phyloP scores from a whole-genome alignment of 2,797 vertebrate genomes.

The Morus bassanus region DNA sequence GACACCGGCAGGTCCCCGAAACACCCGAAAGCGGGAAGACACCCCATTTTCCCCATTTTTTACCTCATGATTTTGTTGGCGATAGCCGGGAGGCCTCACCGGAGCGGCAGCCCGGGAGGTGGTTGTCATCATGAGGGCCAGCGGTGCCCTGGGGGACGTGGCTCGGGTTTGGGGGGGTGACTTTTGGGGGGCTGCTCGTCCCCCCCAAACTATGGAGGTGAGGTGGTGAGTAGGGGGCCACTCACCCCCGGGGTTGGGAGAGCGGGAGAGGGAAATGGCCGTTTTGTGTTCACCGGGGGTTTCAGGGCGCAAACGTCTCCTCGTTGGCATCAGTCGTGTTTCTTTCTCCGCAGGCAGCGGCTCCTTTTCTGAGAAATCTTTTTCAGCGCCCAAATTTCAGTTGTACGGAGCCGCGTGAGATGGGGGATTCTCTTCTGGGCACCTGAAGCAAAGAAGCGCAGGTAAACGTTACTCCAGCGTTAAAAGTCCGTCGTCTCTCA shows the following conservation, averaged over 20 bases:
- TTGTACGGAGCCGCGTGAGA: rapidly evolving
- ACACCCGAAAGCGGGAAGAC: background rate
- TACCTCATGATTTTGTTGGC: background rate
- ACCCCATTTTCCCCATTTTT: background rate
- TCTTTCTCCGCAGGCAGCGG: background rate
- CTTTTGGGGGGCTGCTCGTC: background rate
- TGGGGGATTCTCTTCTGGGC: background rate
- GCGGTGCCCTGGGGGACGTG: background rate
- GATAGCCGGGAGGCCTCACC: background rate
- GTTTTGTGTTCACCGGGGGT: no score
- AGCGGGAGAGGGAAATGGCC: background rate
- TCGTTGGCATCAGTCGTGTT: rapidly evolving
- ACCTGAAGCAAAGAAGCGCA: background rate
- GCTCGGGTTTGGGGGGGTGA: background rate
- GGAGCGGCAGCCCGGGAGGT: background rate
- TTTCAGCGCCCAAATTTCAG: rapidly evolving
- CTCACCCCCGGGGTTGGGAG: background rate
- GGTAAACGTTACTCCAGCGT: background rate
- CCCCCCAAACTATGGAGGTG: background rate
- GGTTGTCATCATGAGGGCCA: background rate
- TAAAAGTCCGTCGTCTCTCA: background rate
- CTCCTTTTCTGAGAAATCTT: background rate
- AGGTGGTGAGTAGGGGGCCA: background rate
- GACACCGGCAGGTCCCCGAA: background rate
- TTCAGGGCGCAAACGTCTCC: no score